Evolutionary conservation across 2,797 vertebrate species (phyloP), one percentile per base, ranked within the genome.

Genomic region (Sardinella longiceps): DNA sequence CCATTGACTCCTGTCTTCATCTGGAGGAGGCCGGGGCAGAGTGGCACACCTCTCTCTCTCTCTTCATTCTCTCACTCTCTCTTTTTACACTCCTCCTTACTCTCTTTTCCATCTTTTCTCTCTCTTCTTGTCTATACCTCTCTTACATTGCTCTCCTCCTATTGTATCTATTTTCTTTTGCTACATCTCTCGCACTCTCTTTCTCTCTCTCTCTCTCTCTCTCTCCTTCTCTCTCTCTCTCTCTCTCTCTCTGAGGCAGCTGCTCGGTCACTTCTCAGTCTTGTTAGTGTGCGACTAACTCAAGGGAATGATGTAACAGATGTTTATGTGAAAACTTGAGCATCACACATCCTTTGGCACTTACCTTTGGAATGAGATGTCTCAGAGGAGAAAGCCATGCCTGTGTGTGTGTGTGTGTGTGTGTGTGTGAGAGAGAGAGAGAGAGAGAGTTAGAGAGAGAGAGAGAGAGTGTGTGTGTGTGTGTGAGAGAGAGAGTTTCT

Each of bases 351-450:
- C 84, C 81, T 83, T 37, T 25, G 33, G 66, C 83, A 85, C 83
- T 88, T 87, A 87, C 87, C 86, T 88, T 87, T 83, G 46, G 45
- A 48, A 88, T 82, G 66, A 83, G 33, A 87, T 83, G 37, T 86
- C 37, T 87, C 56, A 81, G 82, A 86, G 63, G 45, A 56, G 46
- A 60, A 81, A 23, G 30, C 51, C 5, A 63, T 37, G 14, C 18
- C 11, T 12, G 58, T 60, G 23, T 0, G 10, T 60, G 58, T 25
- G 11, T 6, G 5, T 60, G n/a, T 9, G 2, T 60, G 58, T 25
- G n/a, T 60, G 3, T n/a, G n/a, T n/a, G 5, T 23, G 20, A 23
- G 56, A n/a, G 58, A 25, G 58, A 10, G 58, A 25, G 58, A 10
- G 7, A 20, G 53, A 0, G 53, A 20, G 53, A n/a, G n/a, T n/a